Evolutionary conservation across 2,113 vertebrate species (phyloP).

Genomic region (Bothrops jararaca): DNA sequence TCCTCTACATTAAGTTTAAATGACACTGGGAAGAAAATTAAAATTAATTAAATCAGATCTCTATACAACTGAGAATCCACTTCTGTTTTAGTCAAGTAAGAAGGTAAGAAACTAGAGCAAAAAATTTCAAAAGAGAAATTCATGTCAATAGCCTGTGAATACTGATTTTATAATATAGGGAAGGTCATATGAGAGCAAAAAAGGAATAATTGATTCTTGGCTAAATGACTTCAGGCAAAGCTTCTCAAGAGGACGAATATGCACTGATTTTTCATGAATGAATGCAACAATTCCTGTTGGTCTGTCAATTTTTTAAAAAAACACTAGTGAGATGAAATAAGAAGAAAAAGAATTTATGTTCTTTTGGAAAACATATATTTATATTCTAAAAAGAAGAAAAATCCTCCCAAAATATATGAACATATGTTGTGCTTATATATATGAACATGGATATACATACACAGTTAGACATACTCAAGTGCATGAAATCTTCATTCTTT

Average conservation of each 20-base stretch:
- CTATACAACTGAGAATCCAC: not conserved
- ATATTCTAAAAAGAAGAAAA: not conserved
- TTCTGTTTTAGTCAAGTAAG: not conserved
- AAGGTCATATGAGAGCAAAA: not conserved
- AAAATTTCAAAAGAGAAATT: not conserved
- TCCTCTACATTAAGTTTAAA: not conserved
- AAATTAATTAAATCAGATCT: not conserved
- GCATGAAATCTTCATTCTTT: not conserved
- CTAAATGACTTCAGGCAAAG: not conserved
- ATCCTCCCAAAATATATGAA: not conserved
- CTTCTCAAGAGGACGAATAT: not conserved
- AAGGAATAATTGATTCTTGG: not conserved
- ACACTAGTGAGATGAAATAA: not conserved
- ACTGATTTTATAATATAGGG: not conserved
- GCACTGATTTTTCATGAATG: not conserved
- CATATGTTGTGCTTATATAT: not conserved
- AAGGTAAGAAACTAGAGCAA: not conserved
- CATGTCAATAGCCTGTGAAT: not conserved
- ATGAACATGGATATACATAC: not conserved
- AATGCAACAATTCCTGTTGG: not conserved
- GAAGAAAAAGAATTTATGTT: not conserved
- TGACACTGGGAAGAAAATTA: no score
- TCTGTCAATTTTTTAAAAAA: not conserved
- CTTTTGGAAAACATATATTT: not conserved
- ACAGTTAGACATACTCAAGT: not conserved